phyloP scores from a whole-genome alignment of 1,140 invertebrate genomes.

The Musca vetustissima region DNA sequence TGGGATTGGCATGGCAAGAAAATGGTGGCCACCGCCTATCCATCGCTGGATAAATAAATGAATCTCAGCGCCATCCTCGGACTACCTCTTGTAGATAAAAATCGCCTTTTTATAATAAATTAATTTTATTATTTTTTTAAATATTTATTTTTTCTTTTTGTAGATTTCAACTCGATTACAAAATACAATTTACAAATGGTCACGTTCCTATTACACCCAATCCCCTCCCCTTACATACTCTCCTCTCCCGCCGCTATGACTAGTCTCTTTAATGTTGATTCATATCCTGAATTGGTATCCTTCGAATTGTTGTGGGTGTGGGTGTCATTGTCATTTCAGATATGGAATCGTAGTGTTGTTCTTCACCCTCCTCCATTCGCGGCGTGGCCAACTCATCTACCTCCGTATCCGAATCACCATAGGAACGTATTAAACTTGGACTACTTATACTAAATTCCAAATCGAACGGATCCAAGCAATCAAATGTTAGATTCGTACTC shows the following conservation, averaged over 20 bases:
- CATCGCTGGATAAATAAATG: slow-evolving; percentile 59
- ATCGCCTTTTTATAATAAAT: slow-evolving; percentile 15
- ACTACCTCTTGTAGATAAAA: background rate
- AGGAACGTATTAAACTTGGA: slow-evolving; percentile 51
- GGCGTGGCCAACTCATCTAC: background rate
- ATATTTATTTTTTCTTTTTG: background rate
- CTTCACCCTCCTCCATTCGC: background rate
- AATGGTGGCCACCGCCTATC: slow-evolving; percentile 75
- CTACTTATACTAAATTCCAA: slow-evolving; percentile 52
- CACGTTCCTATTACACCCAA: background rate
- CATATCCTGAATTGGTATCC: background rate
- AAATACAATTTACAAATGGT: background rate
- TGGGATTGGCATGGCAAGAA: slow-evolving; percentile 71
- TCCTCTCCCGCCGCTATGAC: background rate
- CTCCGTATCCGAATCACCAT: slow-evolving; percentile 29
- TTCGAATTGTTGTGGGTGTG: slow-evolving; percentile 42
- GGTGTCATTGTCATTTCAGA: slow-evolving; percentile 46
- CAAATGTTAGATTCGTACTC: background rate
- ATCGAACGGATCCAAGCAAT: slow-evolving; percentile 35
- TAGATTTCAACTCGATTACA: slow-evolving; percentile 6
- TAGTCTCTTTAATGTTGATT: background rate
- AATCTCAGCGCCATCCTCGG: background rate
- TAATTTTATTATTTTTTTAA: slow-evolving; percentile 10
- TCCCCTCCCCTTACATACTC: background rate
- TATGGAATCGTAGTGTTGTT: slow-evolving; percentile 33